Conservation (phyloP, 2,888 invertebrate species). For the Cheilosia vernalis region DNA sequence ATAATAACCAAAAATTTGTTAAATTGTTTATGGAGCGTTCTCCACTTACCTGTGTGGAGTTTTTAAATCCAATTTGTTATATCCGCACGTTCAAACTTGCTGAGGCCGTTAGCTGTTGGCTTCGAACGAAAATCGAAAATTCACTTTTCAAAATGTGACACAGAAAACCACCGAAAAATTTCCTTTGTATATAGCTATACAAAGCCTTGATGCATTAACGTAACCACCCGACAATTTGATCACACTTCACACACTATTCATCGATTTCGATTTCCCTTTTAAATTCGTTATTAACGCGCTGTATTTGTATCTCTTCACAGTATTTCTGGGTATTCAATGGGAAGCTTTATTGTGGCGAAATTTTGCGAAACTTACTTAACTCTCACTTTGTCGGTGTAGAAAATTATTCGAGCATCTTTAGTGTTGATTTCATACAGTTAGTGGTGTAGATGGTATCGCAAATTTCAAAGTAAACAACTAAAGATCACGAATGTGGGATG, state of each 20-base stretch:
- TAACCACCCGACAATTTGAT: constrained; percentile 42
- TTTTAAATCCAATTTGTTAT: constrained; percentile 32
- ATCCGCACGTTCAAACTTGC: constrained; percentile 15
- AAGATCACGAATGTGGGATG: constrained; percentile 43
- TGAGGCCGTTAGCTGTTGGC: constrained; percentile 3
- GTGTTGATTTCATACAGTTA: constrained; percentile 17
- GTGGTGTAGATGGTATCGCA: constrained; percentile 18
- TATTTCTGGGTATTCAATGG: constrained; percentile 30
- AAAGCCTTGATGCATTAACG: constrained; percentile 21
- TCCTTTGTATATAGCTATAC: constrained; percentile 21
- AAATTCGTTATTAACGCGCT: constrained; percentile 53
- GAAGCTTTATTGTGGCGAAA: constrained; percentile 65
- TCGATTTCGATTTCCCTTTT: constrained; percentile 73
- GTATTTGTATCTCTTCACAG: constrained; percentile 50
- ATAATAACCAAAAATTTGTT: not conserved
- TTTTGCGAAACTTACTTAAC: constrained; percentile 62
- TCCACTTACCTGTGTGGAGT: constrained; percentile 28
- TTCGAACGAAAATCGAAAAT: constrained; percentile 36
- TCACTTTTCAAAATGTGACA: constrained; percentile 64
- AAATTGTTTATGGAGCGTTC: not conserved
- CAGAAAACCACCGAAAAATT: constrained; percentile 21
- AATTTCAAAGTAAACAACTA: constrained; percentile 50
- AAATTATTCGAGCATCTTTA: constrained; percentile 51
- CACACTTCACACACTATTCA: constrained; percentile 61
- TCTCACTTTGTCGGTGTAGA: constrained; percentile 65